A percentile compares a stretch with the other conserved stretches of the same genome.
phyloP scores from a whole-genome alignment of 2,888 invertebrate genomes.

The Rhabditoides inermis region DNA sequence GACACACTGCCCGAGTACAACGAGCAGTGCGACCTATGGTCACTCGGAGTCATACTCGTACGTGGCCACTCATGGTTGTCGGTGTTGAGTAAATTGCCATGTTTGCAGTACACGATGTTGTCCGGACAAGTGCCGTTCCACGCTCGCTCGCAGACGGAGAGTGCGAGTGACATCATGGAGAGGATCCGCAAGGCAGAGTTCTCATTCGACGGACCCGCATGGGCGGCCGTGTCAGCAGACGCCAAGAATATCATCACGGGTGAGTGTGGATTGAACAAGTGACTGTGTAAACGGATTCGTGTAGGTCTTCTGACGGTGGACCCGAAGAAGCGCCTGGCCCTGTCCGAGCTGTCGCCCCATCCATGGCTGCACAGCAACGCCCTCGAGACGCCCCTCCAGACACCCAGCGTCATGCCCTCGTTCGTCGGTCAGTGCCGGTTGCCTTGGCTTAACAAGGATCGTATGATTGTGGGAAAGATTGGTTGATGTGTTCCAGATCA shows the following conservation, averaged over 20 bases:
- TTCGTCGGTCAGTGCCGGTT: constrained; percentile 27
- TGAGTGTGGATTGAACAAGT: constrained; percentile 28
- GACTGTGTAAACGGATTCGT: too few relatives aligned
- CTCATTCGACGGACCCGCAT: constrained; percentile 66
- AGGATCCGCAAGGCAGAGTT: constrained; percentile 73
- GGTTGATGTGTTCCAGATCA: constrained; percentile 29
- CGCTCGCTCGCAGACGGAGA: constrained; percentile 64
- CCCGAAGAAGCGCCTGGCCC: constrained; percentile 66
- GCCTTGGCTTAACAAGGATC: not conserved
- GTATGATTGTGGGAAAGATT: not conserved
- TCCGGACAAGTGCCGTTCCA: constrained; percentile 82
- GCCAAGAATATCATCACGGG: constrained; percentile 69
- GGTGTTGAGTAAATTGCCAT: not conserved
- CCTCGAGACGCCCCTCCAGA: constrained; percentile 49
- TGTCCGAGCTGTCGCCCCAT: constrained; percentile 63
- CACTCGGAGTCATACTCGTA: constrained; percentile 81
- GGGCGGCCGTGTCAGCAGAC: constrained; percentile 67
- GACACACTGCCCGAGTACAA: constrained; percentile 63
- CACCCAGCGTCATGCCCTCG: constrained; percentile 46
- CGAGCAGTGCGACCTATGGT: constrained; percentile 89
- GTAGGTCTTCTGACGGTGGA: constrained; percentile 71
- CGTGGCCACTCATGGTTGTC: constrained; percentile 47
- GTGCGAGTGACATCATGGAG: constrained; percentile 69
- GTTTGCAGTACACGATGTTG: constrained; percentile 68
- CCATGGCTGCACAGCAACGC: constrained; percentile 61